Percentiles rank a stretch among this genome's conserved stretches.
Evolutionary conservation across 2,797 vertebrate species (phyloP).

Genomic region (Argyrosomus regius): DNA sequence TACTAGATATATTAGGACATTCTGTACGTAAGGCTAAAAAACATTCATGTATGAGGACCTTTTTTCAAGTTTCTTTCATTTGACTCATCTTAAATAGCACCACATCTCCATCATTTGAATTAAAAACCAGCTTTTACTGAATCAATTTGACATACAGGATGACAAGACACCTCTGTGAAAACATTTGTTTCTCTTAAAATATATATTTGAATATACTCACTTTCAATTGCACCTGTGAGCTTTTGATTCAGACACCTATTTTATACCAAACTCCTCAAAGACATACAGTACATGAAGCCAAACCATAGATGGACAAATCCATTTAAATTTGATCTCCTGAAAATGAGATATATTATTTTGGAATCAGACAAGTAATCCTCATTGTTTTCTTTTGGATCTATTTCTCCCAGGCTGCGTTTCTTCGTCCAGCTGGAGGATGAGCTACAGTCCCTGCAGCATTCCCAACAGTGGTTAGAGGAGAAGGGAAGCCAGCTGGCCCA

Average conservation of each 20-base stretch:
- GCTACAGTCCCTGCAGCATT: slow-evolving; percentile 92
- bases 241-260: slow-evolving; percentile 19
- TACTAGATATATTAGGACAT: background rate
- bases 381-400: slow-evolving; percentile 65
- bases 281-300: slow-evolving; percentile 19
- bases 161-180: background rate
- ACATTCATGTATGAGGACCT: background rate
- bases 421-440: slow-evolving; percentile 96
- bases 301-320: slow-evolving; percentile 32
- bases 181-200: background rate
- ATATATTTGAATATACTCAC: slow-evolving; percentile 4
- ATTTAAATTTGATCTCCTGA: slow-evolving; percentile 39
- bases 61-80: background rate
- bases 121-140: background rate
- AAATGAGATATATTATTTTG: slow-evolving; percentile 48
- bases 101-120: background rate
- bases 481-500: slow-evolving; percentile 93
- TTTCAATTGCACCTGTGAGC: slow-evolving; percentile 6
- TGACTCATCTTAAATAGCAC: background rate
- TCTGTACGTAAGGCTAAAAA: no score
- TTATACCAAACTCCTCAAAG: slow-evolving; percentile 7
- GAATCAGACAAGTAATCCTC: slow-evolving; percentile 58
- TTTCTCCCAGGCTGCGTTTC: slow-evolving; percentile 87
- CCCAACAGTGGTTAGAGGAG: slow-evolving; percentile 93
- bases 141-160: background rate